Evolutionary conservation across 2,797 vertebrate genomes (phyloP), one percentile per base, ranked within the genome.

Genomic region (Moxostoma hubbsi): DNA sequence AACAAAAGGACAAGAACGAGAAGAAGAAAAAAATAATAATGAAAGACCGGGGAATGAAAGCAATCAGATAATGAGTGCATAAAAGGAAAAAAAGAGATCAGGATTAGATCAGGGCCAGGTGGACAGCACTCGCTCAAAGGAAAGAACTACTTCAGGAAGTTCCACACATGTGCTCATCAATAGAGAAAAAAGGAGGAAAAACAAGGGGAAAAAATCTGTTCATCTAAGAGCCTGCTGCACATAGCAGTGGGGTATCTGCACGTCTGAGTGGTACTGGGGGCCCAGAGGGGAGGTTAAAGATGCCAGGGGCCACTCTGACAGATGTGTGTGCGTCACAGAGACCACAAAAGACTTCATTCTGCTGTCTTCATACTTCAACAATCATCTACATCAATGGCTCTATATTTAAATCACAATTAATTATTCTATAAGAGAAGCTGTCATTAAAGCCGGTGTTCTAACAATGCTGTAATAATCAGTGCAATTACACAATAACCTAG

Each of bases 351-450:
- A 85, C 90, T 89, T 76, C 88, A 91, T 91, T 92, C 64, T 67
- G 69, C 82, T 81, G 74, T 90, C 87, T 91, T 87, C 87, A 89
- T 86, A 80, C 81, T 85, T 83, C 66, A 74, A 80, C 85, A 65
- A 50, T 73, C 18, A 66, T 79, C 83, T 83, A 74, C 80, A 77
- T 74, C 59, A 81, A 83, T 87, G 81, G 85, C 84, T 85, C 78
- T 88, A 82, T 91, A 91, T 93, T 91, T 89, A 91, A 83, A 76
- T 88, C 89, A 88, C 90, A 90, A 90, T 90, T 85, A 86, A 54
- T 74, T 72, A 75, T 62, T 36, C 81, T 75, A 81, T 74, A 79
- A 53, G 45, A 51, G 43, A 73, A 76, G 58, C 68, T 65, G 64
- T 79, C 72, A 84, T 84, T 82, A 83, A 86, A 82, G 68, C 77